Percentiles rank a stretch among this genome's conserved stretches.
Conservation (phyloP, 2,888 invertebrate species). For the Scaptomyza tumidula region DNA sequence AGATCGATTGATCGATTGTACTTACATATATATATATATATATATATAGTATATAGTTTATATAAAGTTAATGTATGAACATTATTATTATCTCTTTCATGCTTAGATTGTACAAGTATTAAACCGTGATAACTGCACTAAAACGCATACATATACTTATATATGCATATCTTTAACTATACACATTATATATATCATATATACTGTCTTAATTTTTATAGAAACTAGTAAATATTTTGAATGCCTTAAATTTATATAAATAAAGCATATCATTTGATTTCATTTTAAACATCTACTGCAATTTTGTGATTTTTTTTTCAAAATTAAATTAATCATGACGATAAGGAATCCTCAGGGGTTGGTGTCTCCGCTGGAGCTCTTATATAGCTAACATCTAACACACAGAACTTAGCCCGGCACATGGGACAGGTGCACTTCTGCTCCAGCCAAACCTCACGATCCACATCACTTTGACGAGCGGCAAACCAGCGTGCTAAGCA, state of each 20-base stretch:
- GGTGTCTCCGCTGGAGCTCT: constrained; percentile 18
- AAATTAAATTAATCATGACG: constrained; percentile 48
- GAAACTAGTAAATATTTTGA: constrained; percentile 44
- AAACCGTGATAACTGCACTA: constrained; percentile 78
- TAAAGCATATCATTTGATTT: constrained; percentile 59
- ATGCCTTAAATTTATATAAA: constrained; percentile 54
- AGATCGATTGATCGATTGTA: constrained; percentile 51
- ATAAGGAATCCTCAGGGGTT: constrained; percentile 1
- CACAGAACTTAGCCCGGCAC: constrained; percentile 93
- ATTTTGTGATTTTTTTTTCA: background rate
- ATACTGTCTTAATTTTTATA: constrained; percentile 43
- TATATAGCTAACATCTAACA: constrained; percentile 90
- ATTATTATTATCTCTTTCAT: constrained; percentile 59
- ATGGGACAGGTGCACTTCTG: constrained; percentile 95
- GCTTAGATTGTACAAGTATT: constrained; percentile 75
- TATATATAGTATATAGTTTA: constrained; percentile 29
- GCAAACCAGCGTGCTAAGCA: constrained; percentile 96
- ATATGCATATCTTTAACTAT: constrained; percentile 58
- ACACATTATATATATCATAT: constrained; percentile 41
- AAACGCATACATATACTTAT: constrained; percentile 54
- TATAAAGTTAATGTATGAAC: no score
- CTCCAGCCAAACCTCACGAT: constrained; percentile 91
- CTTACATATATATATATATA: constrained; percentile 41
- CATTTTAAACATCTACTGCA: constrained; percentile 14
- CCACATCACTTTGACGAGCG: constrained; percentile 89